phyloP scores from a whole-genome alignment of 1,140 invertebrate genomes.

The Aphelinus atriplicis region DNA sequence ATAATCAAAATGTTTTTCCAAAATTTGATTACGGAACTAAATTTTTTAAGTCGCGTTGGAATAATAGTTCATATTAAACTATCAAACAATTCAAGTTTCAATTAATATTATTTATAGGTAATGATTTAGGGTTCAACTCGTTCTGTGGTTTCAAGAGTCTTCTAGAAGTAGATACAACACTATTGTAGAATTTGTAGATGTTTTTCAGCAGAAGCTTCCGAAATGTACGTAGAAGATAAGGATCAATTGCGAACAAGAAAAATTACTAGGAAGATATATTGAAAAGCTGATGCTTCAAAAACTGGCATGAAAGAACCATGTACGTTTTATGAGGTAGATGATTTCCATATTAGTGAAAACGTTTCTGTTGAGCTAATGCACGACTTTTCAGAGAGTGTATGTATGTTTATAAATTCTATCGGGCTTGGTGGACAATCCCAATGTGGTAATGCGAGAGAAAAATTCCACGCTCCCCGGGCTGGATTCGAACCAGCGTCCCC shows the following conservation, averaged over 20 bases:
- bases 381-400: neutral
- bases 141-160: neutral
- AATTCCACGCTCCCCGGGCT: no score
- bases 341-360: constrained; percentile 6
- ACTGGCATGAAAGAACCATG: constrained; percentile 1
- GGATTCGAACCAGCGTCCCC: no score
- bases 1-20: constrained; percentile 1
- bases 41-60: neutral
- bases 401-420: no score
- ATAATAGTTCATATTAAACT: no score
- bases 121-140: neutral
- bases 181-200: constrained; percentile 4
- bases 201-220: neutral
- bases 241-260: neutral
- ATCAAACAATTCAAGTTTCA: no score
- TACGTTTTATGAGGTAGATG: neutral
- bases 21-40: neutral
- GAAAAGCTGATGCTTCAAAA: neutral
- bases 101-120: neutral
- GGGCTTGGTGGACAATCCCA: no score
- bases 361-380: neutral
- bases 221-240: constrained; percentile 1
- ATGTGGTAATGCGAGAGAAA: no score
- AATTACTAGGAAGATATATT: neutral
- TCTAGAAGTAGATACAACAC: no score